Base-by-base conservation (phyloP, 2,113 vertebrate genomes). In the Vicugna pacos region DNA sequence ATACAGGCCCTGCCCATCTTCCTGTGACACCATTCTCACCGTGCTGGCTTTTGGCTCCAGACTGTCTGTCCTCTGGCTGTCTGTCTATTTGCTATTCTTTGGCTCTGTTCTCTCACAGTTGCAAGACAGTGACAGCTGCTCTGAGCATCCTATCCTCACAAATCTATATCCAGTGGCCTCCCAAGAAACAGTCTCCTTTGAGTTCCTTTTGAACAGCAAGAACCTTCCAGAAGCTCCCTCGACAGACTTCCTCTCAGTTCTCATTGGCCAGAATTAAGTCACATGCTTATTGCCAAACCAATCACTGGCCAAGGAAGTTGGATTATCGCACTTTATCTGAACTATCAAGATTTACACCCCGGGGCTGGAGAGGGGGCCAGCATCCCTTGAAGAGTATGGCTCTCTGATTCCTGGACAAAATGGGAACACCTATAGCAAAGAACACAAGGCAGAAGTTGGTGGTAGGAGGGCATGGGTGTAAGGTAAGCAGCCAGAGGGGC, bases 171-270 rank as follows among this genome's bases (percentile, higher is more conserved):
- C 48, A 15, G 6, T 16, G 22, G 24, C 32, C 50, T 64, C 77
- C 94, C 56, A 50, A 90, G 62, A 86, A 95, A 73, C 15, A 38
- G 64, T 17, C 72, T 88, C 65, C 32, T 93, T 86, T 67, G n/a
- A 42, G 28, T 90, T 64, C 5, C 15, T 89, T 76, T 86, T 77
- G 72, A 95, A 88, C 0, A 81, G 30, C 64, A 80, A n/a, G 60
- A 94, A 75, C 35, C 75, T 94, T 89, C 46, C 22, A 62, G 79
- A 96, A 88, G 7, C 17, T 65, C 60, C 58, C 5, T 84, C 42
- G 75, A 26, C 19, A 60, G 22, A 69, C 24, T 93, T 90, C 28
- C 32, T 73, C 42, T 91, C 50, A 16, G 38, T 42, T 42, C 38
- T 86, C 58, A 52, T 17, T 52, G 28, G 16, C 38, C 83, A 79